Base-by-base conservation (phyloP, 2,113 vertebrate genomes). In the Trogon melanurus region DNA sequence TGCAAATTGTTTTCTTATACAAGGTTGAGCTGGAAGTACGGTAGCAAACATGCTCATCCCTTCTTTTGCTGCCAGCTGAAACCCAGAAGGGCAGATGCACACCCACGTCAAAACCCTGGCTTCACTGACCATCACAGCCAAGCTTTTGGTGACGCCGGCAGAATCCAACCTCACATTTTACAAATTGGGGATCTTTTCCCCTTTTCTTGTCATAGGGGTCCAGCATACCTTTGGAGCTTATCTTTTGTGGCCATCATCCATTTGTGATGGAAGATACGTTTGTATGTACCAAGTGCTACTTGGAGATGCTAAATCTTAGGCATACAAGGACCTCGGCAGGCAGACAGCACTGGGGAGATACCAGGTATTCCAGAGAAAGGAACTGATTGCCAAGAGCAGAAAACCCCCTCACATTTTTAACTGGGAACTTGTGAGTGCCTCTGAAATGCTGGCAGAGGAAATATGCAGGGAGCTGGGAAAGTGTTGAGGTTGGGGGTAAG, bases 391-490 rank as follows among this genome's bases (percentile, higher is more conserved):
- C 1, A 1, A 32, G 26, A 81, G 21, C 0, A 2, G 41, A 61
- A 78, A 57, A 30, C 44, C 4, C 32, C 25, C 21, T 87, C 29
- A n/a, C 2, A 34, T 57, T 83, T 60, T 74, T 32, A 73, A 74
- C 11, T 13, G 11, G 25, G 48, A 47, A n/a, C 20, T 58, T 41
- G 54, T 0, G 9, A 58, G 9, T 26, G 44, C 61, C 66, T 79
- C 72, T 4, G 1, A 47, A 83, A 41, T 11, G 41, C 19, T 62
- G 54, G 27, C 53, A 67, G 16, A 29, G 41, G 23, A 67, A 66
- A 67, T 15, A 56, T 0, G 9, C 11, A 64, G 45, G 0, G 6
- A 27, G 26, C 4, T 0, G 3, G 53, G 47, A 67, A 62, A 45
- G 48, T 4, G 16, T 36, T 73, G 21, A 67, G 34, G 32, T 6